Evolutionary conservation across 2,888 invertebrate species (phyloP).

Genomic region (Tetranychus truncatus): DNA sequence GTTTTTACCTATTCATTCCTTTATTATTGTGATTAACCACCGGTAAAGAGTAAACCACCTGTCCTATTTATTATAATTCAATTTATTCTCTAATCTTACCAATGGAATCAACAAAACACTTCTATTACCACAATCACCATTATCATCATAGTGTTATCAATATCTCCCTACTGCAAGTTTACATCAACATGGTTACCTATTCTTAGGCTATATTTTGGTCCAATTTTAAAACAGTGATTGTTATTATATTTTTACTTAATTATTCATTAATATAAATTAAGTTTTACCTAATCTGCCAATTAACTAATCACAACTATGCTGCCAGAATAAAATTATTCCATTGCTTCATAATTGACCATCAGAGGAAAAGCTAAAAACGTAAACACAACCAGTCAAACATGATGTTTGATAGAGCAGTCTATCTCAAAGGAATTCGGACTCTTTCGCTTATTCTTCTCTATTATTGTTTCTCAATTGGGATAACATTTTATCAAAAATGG

Average conservation of each 20-base stretch:
- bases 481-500: slow-evolving; percentile 93
- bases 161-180: not conserved
- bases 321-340: not conserved
- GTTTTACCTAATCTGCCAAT: not conserved
- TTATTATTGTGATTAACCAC: not conserved
- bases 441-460: slow-evolving; percentile 52
- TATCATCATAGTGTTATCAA: not conserved
- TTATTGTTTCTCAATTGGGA: slow-evolving; percentile 73
- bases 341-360: not conserved
- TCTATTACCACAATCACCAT: not conserved
- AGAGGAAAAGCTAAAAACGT: not conserved
- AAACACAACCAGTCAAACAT: not conserved
- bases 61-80: not conserved
- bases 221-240: not conserved
- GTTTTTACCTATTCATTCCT: not conserved
- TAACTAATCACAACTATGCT: not conserved
- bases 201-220: not conserved
- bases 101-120: not conserved
- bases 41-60: not conserved
- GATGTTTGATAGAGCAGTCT: not conserved
- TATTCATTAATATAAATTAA: not conserved
- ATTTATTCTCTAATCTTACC: not conserved
- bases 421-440: not conserved
- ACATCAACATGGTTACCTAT: not conserved
- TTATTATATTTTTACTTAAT: slow-evolving; percentile 4